A percentile compares a stretch with the other conserved stretches of the same genome.
Evolutionary conservation across 2,888 invertebrate species (phyloP).

Genomic region (Drosophila austrosaltans): DNA sequence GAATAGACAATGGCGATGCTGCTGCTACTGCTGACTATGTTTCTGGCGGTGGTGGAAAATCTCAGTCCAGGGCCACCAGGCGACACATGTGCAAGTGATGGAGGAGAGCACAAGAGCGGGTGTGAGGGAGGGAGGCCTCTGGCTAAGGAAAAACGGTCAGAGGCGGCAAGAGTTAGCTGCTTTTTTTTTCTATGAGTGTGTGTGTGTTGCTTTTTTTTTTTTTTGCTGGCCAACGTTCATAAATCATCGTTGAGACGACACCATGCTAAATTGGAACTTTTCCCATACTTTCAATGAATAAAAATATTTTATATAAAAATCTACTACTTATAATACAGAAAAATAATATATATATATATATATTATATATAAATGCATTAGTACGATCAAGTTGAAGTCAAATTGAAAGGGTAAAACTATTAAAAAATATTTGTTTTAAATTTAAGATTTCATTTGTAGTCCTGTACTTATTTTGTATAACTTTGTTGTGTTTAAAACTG

Average conservation of each 20-base stretch:
- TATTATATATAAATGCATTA: not conserved
- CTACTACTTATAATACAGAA: not conserved
- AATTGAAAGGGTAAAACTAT: not conserved
- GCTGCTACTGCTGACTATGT: conserved; percentile 8
- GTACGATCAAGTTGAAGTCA: not conserved
- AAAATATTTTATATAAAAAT: conserved; percentile 36
- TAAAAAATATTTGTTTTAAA: too few relatives aligned
- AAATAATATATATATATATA: conserved; percentile 1
- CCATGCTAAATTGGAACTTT: conserved; percentile 81
- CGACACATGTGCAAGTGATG: conserved; percentile 40
- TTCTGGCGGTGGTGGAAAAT: conserved; percentile 67
- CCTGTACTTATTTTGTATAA: too few relatives aligned
- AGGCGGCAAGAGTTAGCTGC: conserved; percentile 76
- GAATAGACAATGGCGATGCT: conserved; percentile 61
- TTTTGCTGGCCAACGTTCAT: conserved; percentile 45
- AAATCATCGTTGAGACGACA: conserved; percentile 80
- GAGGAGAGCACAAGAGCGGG: not conserved
- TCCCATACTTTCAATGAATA: conserved; percentile 72
- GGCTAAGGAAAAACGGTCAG: conserved; percentile 42
- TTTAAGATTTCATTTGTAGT: too few relatives aligned
- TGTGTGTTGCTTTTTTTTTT: conserved; percentile 24
- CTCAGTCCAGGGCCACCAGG: conserved; percentile 43
- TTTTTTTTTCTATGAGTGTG: conserved; percentile 40
- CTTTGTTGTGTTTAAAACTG: too few relatives aligned
- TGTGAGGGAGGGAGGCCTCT: not conserved